phyloP scores from a whole-genome alignment of 2,797 vertebrate genomes.

The Anomalospiza imberbis region DNA sequence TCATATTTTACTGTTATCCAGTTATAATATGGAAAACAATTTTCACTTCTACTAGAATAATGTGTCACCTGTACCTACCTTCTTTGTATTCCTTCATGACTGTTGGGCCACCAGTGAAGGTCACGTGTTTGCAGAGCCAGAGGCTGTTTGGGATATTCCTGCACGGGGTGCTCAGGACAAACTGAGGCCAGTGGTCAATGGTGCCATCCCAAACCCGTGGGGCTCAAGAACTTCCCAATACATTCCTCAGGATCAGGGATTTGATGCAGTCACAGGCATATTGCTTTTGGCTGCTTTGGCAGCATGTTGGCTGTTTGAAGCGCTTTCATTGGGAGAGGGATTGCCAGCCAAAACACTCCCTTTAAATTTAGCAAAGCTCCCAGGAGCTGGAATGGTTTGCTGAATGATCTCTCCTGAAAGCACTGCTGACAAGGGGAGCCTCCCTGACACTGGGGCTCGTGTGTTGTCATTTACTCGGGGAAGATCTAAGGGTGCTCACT shows the following conservation, averaged over 20 bases:
- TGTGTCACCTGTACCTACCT: neutral
- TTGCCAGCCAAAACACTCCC: neutral
- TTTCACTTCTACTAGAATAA: neutral
- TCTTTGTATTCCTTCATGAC: neutral
- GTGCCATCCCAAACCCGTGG: rapidly evolving
- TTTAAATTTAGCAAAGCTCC: neutral
- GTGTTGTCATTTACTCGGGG: neutral
- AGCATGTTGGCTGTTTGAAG: neutral
- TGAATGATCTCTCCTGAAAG: neutral
- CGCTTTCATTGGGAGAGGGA: neutral
- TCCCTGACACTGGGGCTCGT: neutral
- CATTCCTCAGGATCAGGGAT: neutral
- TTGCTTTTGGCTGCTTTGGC: too few species aligned
- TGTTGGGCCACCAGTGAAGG: neutral
- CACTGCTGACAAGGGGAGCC: neutral
- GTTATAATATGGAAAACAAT: neutral
- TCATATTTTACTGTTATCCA: neutral
- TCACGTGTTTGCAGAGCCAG: neutral
- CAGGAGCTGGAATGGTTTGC: neutral
- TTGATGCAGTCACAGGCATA: neutral
- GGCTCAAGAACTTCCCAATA: rapidly evolving
- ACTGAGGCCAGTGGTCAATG: neutral
- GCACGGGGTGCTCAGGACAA: neutral
- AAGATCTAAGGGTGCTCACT: neutral
- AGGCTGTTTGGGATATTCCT: neutral